These are phyloP conservation scores for Oryzias sinensis DNA, from an alignment of 2,797 vertebrate species.

Conservation along the genomic window DNA sequence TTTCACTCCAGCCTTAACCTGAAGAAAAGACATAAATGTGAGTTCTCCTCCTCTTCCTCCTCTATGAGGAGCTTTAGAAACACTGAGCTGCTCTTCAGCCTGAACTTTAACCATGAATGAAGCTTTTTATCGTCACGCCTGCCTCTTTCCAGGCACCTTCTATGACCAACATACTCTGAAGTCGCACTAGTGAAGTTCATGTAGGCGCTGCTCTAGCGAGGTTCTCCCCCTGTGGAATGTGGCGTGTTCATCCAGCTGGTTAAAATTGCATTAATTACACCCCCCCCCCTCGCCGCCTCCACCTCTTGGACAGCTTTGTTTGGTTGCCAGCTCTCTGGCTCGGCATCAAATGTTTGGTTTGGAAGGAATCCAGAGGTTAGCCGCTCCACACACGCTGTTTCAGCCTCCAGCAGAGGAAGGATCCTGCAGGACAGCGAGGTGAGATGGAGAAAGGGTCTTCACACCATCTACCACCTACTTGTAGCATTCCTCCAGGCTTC, in stretches of 20 bases:
- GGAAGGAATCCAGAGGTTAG: conserved; percentile 9
- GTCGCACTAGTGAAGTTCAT: too few relatives aligned
- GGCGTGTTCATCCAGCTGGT: conserved; percentile 1
- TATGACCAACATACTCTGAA: too few relatives aligned
- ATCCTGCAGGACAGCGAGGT: conserved; percentile 54
- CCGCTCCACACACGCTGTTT: conserved; percentile 21
- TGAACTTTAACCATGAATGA: too few relatives aligned
- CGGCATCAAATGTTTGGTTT: conserved; percentile 8
- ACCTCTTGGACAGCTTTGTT: neutral
- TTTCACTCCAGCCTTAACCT: too few relatives aligned
- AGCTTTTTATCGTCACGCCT: too few relatives aligned
- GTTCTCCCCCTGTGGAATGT: neutral
- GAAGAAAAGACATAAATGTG: too few relatives aligned
- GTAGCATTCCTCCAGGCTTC: conserved; percentile 9
- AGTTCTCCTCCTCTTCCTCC: too few relatives aligned
- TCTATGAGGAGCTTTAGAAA: too few relatives aligned
- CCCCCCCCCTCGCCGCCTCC: neutral
- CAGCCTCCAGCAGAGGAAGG: conserved; percentile 16
- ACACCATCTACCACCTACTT: conserved; percentile 15
- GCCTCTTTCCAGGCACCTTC: too few relatives aligned
- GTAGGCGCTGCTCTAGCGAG: too few relatives aligned
- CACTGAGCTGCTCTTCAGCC: too few relatives aligned
- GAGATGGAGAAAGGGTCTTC: conserved; percentile 13
- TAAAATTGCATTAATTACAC: neutral
- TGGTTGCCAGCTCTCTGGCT: conserved; percentile 14